Conservation (phyloP, 2,113 vertebrate genomes). For the Excalfactoria chinensis region DNA sequence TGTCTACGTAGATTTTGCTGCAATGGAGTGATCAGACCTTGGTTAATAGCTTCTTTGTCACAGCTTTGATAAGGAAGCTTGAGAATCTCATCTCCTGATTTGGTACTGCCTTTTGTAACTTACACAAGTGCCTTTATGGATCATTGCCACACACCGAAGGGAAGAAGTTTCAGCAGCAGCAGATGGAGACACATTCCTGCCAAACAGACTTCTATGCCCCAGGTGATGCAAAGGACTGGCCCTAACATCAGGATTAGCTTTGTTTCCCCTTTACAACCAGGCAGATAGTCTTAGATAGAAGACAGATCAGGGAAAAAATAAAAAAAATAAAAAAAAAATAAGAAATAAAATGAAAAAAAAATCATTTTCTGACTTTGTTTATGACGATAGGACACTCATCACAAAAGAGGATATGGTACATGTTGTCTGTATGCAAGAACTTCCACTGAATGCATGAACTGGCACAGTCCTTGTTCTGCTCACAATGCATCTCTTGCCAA, state of each 20-base stretch:
- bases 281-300: neutral
- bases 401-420: neutral
- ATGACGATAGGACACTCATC: neutral
- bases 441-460: neutral
- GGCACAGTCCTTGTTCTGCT: neutral
- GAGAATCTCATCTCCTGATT: neutral
- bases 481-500: neutral
- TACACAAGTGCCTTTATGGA: neutral
- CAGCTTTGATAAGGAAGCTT: neutral
- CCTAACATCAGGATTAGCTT: neutral
- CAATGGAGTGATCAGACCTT: neutral
- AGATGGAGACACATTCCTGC: constrained; percentile 15
- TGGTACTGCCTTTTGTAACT: neutral
- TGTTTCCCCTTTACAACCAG: neutral
- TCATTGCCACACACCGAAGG: neutral
- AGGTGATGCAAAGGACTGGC: neutral
- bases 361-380: neutral
- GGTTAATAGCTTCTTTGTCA: neutral
- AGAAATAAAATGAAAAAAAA: neutral
- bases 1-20: neutral
- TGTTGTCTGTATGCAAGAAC: neutral
- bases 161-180: constrained; percentile 1
- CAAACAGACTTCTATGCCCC: neutral
- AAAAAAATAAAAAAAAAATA: neutral
- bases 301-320: neutral